These are phyloP conservation scores for Isurus oxyrinchus DNA, from an alignment of 2,113 vertebrate species.

Conservation along the genomic window DNA sequence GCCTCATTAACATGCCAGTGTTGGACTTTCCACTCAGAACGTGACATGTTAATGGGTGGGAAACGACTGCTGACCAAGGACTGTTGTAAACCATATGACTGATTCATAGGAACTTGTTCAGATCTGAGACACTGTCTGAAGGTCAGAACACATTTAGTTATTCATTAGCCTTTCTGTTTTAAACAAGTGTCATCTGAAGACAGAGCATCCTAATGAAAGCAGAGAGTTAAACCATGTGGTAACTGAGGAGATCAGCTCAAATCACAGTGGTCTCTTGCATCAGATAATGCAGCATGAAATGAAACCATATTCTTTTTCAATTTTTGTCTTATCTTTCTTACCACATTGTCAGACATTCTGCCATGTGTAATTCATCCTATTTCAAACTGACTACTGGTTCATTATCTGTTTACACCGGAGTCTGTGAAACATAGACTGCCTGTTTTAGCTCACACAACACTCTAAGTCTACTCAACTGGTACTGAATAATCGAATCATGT, in stretches of 20 bases:
- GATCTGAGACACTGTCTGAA: conserved; percentile 6
- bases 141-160: conserved; percentile 7
- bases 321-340: conserved; percentile 9
- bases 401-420: not conserved
- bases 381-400: not conserved
- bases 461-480: not conserved
- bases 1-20: too few relatives aligned
- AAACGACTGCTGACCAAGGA: not conserved
- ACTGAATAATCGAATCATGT: not conserved
- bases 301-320: conserved; percentile 3
- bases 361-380: not conserved
- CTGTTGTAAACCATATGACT: not conserved
- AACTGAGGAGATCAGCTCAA: not conserved
- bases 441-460: not conserved
- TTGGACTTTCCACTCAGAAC: not conserved
- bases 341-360: not conserved
- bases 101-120: not conserved
- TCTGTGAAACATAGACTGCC: not conserved
- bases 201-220: not conserved
- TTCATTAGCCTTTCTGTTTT: conserved; percentile 4
- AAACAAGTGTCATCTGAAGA: conserved; percentile 6
- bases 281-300: conserved; percentile 5
- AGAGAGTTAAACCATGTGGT: not conserved
- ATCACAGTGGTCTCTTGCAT: not conserved
- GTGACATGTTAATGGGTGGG: not conserved